Base-by-base conservation (phyloP, 2,113 vertebrate genomes). In the Seriola quinqueradiata region DNA sequence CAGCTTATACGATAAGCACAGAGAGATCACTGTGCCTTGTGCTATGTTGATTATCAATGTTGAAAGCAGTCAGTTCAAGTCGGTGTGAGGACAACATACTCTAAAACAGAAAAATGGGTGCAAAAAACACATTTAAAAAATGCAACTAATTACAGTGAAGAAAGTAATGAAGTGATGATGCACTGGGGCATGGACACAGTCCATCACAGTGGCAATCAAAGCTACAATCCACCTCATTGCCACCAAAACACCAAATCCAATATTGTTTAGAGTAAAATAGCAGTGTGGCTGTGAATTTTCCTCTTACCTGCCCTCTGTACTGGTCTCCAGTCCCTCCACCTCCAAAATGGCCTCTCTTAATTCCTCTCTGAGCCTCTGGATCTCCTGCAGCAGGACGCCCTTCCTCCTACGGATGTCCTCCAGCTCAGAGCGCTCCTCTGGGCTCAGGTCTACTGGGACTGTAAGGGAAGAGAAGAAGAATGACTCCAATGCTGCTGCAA, bases 371-470 rank as follows among this genome's bases (percentile, higher is more conserved):
- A 98, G 95, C 79, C 96, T 95, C 94, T 97, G 96, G 90, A 97
- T 97, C 95, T 98, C 97, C 88, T 96, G 96, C 90, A 98, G 91
- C 86, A 97, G 94, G 79, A 97, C 95, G 66, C 97, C 96, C 86
- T 97, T 98, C 82, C 97, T 96, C 70, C 97, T 92, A 0, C 97
- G 96, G 86, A 98, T 98, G 93, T 97, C 97, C 92, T 98, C 97
- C 86, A 98, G 92, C 94, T 98, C 97, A 57, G 96, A 96, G 76
- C 97, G 96, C 92, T 97, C 97, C 93, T 98, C 97, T 7, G 96
- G 96, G 74, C 96, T 97, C 83, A 98, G 96, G 93, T 97, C 97
- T 79, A 96, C 96, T 75, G 97, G 97, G 75, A 97, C 97, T 97
- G 79, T 1, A 72, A 59, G 65, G 87, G 76, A 87, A 87, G 77